Conservation (phyloP, 2,888 invertebrate genomes). For the Meteorus cinctellus region DNA sequence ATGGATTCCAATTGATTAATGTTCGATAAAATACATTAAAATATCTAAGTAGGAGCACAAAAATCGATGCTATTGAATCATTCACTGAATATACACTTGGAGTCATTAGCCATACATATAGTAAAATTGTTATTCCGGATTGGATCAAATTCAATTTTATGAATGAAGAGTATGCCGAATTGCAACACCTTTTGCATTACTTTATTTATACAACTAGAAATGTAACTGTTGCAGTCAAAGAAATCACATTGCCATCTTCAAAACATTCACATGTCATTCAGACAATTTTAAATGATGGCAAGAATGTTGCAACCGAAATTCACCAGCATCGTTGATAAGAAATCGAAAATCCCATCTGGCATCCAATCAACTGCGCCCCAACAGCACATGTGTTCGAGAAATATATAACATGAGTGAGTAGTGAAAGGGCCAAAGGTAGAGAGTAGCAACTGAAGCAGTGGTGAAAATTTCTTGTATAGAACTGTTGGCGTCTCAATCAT, state of each 20-base stretch:
- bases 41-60: too few relatives aligned
- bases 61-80: too few relatives aligned
- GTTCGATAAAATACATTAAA: too few relatives aligned
- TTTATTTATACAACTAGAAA: background rate
- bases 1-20: too few relatives aligned
- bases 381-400: conserved; percentile 67
- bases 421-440: conserved; percentile 31
- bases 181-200: too few relatives aligned
- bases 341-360: conserved; percentile 67
- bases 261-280: background rate
- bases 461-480: conserved; percentile 12
- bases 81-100: too few relatives aligned
- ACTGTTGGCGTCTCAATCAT: conserved; percentile 16
- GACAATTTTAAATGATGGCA: background rate
- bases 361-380: conserved; percentile 68
- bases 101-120: too few relatives aligned
- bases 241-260: too few relatives aligned
- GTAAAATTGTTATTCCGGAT: too few relatives aligned
- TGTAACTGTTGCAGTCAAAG: background rate
- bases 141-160: too few relatives aligned
- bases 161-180: too few relatives aligned
- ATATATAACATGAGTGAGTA: conserved; percentile 52
- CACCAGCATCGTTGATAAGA: conserved; percentile 52
- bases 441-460: conserved; percentile 63
- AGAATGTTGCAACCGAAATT: background rate